Evolutionary conservation across 2,888 invertebrate genomes (phyloP).

Genomic region (Drosophila pseudotalamancana): DNA sequence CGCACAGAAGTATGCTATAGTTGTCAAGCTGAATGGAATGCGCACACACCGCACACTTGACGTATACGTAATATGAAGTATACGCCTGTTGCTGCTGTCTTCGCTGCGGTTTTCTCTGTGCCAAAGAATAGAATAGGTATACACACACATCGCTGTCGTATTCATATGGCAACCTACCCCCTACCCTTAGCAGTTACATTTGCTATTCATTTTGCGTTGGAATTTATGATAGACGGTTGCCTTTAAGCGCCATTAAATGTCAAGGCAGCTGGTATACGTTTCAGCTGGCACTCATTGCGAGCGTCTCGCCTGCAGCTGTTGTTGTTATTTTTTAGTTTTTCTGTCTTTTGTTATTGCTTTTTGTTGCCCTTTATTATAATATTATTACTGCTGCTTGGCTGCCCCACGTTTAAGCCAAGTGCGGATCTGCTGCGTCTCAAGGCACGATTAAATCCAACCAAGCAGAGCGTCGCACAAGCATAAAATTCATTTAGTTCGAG

Average conservation of each 20-base stretch:
- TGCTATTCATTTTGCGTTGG: conserved; percentile 40
- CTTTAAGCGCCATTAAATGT: conserved; percentile 58
- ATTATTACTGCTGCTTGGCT: conserved; percentile 64
- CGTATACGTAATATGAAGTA: conserved; percentile 27
- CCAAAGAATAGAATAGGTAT: conserved; percentile 9
- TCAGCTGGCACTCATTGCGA: background rate
- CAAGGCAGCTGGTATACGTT: conserved; percentile 58
- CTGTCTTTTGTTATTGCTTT: conserved; percentile 30
- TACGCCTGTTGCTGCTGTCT: conserved; percentile 21
- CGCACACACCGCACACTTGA: background rate
- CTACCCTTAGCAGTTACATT: conserved; percentile 1
- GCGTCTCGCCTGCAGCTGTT: conserved; percentile 51
- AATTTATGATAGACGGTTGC: conserved; percentile 45
- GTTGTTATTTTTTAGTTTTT: conserved; percentile 42
- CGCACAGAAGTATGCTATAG: conserved; percentile 66
- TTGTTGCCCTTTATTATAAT: conserved; percentile 26
- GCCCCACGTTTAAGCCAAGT: conserved; percentile 42
- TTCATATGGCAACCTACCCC: background rate
- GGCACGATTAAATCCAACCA: conserved; percentile 17
- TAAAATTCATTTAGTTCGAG: conserved; percentile 25
- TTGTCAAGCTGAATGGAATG: conserved; percentile 14
- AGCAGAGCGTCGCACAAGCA: conserved; percentile 21
- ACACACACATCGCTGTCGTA: conserved; percentile 15
- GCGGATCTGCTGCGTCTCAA: conserved; percentile 14
- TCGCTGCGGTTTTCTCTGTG: background rate